Evolutionary conservation across 1,140 invertebrate species (phyloP).

Genomic region (Hormaphis cornu): DNA sequence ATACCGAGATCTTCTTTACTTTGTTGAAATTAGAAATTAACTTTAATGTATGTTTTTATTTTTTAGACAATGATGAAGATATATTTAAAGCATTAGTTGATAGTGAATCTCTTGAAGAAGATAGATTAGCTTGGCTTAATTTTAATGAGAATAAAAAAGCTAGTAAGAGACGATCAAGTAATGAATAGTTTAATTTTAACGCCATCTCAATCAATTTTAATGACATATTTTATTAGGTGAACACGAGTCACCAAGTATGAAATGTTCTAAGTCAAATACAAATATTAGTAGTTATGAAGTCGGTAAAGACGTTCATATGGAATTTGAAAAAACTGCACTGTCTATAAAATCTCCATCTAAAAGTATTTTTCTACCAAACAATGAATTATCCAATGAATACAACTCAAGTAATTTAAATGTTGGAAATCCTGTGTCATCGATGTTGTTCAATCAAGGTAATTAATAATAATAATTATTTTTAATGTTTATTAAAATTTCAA

Average conservation of each 20-base stretch:
- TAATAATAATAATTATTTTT: too few species aligned
- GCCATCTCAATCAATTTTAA: neutral
- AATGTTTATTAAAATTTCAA: too few species aligned
- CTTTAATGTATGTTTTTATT: neutral
- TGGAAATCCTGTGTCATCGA: slow-evolving; percentile 5
- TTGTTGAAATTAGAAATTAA: neutral
- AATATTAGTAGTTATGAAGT: neutral
- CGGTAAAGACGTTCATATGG: neutral
- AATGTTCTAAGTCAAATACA: neutral
- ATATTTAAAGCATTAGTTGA: slow-evolving; percentile 16
- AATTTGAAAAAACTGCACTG: neutral
- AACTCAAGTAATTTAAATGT: neutral
- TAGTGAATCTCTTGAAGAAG: slow-evolving; percentile 25
- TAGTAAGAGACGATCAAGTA: slow-evolving; percentile 26
- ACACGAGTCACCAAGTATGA: slow-evolving; percentile 5
- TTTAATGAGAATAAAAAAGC: slow-evolving; percentile 29
- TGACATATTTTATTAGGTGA: neutral
- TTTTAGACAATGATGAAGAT: slow-evolving; percentile 16
- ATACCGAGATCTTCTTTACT: neutral
- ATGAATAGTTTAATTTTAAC: neutral
- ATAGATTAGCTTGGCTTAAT: slow-evolving; percentile 14
- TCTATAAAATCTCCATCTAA: neutral
- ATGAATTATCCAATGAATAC: neutral
- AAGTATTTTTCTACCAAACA: slow-evolving; percentile 9
- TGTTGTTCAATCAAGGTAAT: neutral